These are phyloP conservation scores for Mesochorus sp. DNA, from an alignment of 2,888 invertebrate species.

Conservation along the genomic window DNA sequence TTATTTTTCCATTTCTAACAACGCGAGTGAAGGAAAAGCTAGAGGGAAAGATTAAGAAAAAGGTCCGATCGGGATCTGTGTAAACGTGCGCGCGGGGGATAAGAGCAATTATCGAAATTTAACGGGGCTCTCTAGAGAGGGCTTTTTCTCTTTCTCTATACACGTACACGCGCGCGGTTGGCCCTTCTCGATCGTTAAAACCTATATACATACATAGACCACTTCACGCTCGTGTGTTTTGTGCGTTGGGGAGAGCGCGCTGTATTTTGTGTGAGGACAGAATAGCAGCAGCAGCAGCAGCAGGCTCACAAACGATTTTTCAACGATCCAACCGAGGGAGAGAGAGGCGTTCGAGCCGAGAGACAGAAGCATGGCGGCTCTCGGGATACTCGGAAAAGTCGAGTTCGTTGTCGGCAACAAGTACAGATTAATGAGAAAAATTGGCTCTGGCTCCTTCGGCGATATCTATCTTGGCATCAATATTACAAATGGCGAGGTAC, in stretches of 20 bases:
- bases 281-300: slow-evolving; percentile 15
- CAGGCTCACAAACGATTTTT: slow-evolving; percentile 36
- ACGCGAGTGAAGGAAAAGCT: too few relatives aligned
- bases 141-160: slow-evolving; percentile 26
- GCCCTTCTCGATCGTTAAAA: slow-evolving; percentile 36
- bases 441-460: slow-evolving; percentile 99
- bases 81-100: slow-evolving; percentile 45
- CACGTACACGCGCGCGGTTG: slow-evolving; percentile 30
- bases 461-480: slow-evolving; percentile 98
- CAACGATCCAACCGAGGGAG: slow-evolving; percentile 32
- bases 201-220: slow-evolving; percentile 16
- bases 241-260: slow-evolving; percentile 60
- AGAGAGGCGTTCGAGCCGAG: background rate
- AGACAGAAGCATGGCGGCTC: slow-evolving; percentile 68
- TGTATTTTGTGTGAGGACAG: slow-evolving; percentile 46
- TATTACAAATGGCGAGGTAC: slow-evolving; percentile 94
- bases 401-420: slow-evolving; percentile 95
- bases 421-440: slow-evolving; percentile 97
- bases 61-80: slow-evolving; percentile 19
- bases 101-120: slow-evolving; percentile 29
- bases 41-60: slow-evolving; percentile 3
- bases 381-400: slow-evolving; percentile 80
- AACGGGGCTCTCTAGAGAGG: slow-evolving; percentile 26
- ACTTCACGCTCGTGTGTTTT: slow-evolving; percentile 55
- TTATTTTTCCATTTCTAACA: slow-evolving; percentile 47